Base-by-base conservation (phyloP, 2,113 vertebrate species). In the Thalassoma bifasciatum region DNA sequence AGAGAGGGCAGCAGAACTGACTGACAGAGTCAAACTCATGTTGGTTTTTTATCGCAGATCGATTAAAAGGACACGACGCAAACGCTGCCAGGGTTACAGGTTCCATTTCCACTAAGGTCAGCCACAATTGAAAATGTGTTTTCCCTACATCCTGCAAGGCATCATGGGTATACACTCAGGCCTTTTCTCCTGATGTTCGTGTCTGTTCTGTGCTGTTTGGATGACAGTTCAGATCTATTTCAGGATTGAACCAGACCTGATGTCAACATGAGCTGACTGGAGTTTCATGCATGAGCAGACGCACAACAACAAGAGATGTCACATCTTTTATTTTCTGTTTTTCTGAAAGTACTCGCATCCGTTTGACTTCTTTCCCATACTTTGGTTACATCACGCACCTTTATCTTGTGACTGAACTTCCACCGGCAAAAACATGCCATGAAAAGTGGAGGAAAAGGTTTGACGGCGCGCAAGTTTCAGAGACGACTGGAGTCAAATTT, bases 111-210 rank as follows among this genome's bases (percentile, higher is more conserved):
- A 60, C 30, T 0, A 0, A 2, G 51, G 50, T 67, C 66, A 50
- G 2, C 57, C 30, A 8, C n/a, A 66, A 67, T 59, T 53, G 36
- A 57, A 76, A 73, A 57, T 26, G 19, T 34, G 49, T 12, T 69
- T 24, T 2, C 64, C 34, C 22, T 2, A 17, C 42, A 52, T 30
- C 12, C 46, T 22, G 56, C 50, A 72, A 62, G 38, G 77, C 58
- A 46, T 66, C 34, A 10, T 69, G 80, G 71, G 83, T 60, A 24
- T 19, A 8, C 12, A 0, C 2, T 8, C 5, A 54, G 19, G 30
- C 2, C 37, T 46, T 22, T 5, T 5, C 8, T 50, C 36, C 2
- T 4, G 0, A 8, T 19, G 40, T 24, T 47, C 22, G 23, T 7
- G 13, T 46, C 5, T 21, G 40, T 14, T 66, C 19, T 46, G 44